A percentile compares a stretch with the other conserved stretches of the same genome.
These are phyloP conservation scores for Acanthopleura granulata DNA, from an alignment of 2,888 invertebrate species.

Conservation along the genomic window DNA sequence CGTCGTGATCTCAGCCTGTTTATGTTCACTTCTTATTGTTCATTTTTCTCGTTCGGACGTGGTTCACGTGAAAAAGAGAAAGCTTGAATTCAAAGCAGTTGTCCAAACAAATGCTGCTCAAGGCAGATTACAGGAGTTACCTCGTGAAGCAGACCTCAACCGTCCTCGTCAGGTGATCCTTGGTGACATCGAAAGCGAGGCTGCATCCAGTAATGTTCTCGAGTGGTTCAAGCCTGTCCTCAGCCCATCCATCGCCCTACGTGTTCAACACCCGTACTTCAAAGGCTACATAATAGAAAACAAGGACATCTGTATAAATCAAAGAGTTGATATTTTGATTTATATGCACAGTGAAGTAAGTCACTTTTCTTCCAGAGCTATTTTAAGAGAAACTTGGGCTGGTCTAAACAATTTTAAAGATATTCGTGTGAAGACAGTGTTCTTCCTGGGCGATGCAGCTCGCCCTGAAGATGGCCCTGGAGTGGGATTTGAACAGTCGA, in stretches of 20 bases:
- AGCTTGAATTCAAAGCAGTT: background rate
- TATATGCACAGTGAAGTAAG: constrained; percentile 12
- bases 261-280: background rate
- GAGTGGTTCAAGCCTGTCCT: background rate
- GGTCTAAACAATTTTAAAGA: constrained; percentile 10
- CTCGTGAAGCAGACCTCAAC: background rate
- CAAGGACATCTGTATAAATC: background rate
- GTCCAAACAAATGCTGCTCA: background rate
- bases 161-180: background rate
- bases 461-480: constrained; percentile 18
- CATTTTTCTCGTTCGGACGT: background rate
- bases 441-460: constrained; percentile 17
- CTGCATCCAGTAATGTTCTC: background rate
- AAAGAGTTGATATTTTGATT: constrained; percentile 12
- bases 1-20: background rate
- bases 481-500: background rate
- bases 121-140: background rate
- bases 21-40: background rate
- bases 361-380: background rate
- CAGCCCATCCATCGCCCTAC: too few species aligned
- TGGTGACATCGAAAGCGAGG: background rate
- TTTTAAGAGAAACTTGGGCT: constrained; percentile 6
- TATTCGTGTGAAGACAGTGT: constrained; percentile 13
- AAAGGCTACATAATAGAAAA: constrained; percentile 13
- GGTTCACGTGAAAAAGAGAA: background rate